Conservation (phyloP, 2,888 invertebrate species). For the Acrocyrtus sp. region DNA sequence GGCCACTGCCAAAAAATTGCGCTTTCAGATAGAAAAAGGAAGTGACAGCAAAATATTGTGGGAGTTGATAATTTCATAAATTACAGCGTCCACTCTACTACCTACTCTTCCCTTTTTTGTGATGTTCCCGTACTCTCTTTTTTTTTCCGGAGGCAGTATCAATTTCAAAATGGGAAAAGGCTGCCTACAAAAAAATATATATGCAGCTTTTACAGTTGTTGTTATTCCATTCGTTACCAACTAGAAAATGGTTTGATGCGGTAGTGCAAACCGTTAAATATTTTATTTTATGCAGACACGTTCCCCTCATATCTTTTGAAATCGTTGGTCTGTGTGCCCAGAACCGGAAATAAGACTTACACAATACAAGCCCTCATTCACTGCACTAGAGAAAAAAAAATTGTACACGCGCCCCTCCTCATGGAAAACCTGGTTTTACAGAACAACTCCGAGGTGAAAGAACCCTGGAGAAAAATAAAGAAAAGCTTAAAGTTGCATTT, state of each 20-base stretch:
- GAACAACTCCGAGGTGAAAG: constrained; percentile 38
- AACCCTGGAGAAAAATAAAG: constrained; percentile 33
- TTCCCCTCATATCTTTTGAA: constrained; percentile 3
- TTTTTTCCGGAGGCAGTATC: neutral
- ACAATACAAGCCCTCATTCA: neutral
- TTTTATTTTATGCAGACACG: constrained; percentile 39
- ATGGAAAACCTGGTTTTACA: constrained; percentile 4
- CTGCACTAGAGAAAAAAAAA: neutral
- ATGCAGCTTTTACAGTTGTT: neutral
- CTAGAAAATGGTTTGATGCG: neutral
- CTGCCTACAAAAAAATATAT: neutral
- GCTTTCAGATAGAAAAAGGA: no score
- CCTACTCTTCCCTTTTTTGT: no score
- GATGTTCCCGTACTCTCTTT: no score
- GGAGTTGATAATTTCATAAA: constrained; percentile 22
- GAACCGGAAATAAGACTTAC: constrained; percentile 1
- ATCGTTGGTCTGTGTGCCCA: no score
- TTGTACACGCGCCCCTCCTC: neutral
- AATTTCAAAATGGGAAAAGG: neutral
- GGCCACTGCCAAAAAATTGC: no score
- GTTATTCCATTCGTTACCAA: neutral
- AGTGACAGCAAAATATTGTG: no score
- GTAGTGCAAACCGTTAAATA: constrained; percentile 31
- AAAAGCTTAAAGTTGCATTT: constrained; percentile 20
- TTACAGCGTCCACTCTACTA: no score